Conservation (phyloP, 2,797 vertebrate genomes). For the Coregonus ussuriensis region DNA sequence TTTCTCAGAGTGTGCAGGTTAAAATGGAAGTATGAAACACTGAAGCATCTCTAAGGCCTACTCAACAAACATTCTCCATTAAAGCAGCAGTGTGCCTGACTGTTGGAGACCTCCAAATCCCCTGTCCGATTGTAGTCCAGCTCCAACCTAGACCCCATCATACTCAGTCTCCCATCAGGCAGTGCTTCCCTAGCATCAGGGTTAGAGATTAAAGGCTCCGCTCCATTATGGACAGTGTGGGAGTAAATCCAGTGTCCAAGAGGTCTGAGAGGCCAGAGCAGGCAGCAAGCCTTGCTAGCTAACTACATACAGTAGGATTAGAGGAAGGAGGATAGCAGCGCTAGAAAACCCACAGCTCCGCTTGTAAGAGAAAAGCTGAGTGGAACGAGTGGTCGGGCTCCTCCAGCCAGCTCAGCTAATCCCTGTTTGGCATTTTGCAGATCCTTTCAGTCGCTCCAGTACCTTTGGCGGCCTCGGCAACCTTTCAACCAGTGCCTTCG, state of each 20-base stretch:
- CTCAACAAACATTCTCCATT: constrained; percentile 35
- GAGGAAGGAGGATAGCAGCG: constrained; percentile 65
- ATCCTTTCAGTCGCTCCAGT: constrained; percentile 98
- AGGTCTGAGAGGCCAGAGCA: not conserved
- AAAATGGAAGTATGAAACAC: not conserved
- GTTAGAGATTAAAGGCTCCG: constrained; percentile 41
- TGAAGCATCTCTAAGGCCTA: constrained; percentile 16
- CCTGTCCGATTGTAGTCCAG: constrained; percentile 44
- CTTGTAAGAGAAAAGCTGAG: constrained; percentile 82
- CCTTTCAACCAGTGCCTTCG: constrained; percentile 98
- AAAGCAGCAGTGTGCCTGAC: constrained; percentile 32
- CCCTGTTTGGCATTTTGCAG: constrained; percentile 91
- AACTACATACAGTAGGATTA: constrained; percentile 49
- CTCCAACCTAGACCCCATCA: constrained; percentile 37
- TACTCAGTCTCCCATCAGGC: constrained; percentile 40
- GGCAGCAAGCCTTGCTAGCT: constrained; percentile 40
- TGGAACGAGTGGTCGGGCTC: constrained; percentile 64
- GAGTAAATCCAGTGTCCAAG: constrained; percentile 51
- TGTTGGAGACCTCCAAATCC: constrained; percentile 42
- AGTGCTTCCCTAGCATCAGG: constrained; percentile 41
- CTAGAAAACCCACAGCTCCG: constrained; percentile 68
- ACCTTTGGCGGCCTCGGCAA: constrained; percentile 97
- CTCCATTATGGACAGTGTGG: constrained; percentile 61
- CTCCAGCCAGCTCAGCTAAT: constrained; percentile 79
- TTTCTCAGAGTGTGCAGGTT: not conserved